Evolutionary conservation across 2,888 invertebrate species (phyloP), one percentile per base, ranked within the genome.

Genomic region (Palloptera scutellata): DNA sequence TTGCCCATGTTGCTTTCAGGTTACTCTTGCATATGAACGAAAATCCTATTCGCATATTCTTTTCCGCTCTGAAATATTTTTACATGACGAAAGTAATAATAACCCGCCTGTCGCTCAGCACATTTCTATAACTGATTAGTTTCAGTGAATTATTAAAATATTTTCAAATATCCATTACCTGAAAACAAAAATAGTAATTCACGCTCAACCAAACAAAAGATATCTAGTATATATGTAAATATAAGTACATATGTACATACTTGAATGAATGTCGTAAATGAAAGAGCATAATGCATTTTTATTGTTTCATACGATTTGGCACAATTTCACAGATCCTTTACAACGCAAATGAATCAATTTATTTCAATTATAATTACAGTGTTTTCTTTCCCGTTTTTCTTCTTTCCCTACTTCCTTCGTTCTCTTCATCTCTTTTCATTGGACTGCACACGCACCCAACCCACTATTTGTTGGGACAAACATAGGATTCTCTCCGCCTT

Each of bases 321-420:
- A 75, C 75, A 78, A 69, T 62, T 69, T 68, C 61, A 66, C 71
- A 63, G 74, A 75, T 73, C 72, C 69, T 71, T 74, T 73, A 74
- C 72, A 73, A 75, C 69, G 77, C 76, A 77, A 77, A 81, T 80
- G 82, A 82, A 82, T 83, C 81, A 82, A 83, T 82, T 83, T 79
- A 81, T 82, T 81, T 82, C 81, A 81, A 81, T 82, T 82, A 81
- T 82, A 83, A 82, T 82, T 82, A 82, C 77, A 83, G 80, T 68
- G 59, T 71, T 64, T 43, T 30, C 6, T 6, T 30, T 30, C 30
- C 30, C 30, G 30, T 30, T 30, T 30, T 30, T 6, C 30, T 30
- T 30, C 30, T 41, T 55, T 13, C 60, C 59, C 57, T 58, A 62
- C 42, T n/a, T 55, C 61, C 54, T 40, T 10, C 20, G n/a, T n/a